Evolutionary conservation across 2,113 vertebrate species (phyloP).

Genomic region (Xiphorhynchus elegans): DNA sequence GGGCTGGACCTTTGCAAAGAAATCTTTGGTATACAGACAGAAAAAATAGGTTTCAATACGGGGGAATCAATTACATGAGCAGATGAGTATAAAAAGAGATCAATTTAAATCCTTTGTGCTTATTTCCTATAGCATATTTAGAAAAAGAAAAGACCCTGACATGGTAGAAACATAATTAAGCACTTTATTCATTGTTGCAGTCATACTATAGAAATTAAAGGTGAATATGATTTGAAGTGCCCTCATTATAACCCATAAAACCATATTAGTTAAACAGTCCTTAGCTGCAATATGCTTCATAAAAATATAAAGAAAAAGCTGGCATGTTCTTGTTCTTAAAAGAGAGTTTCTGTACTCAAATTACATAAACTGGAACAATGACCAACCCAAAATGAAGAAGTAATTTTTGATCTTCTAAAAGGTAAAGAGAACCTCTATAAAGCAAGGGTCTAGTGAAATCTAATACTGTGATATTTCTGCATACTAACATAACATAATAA

Average conservation of each 20-base stretch:
- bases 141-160: slow-evolving; percentile 24
- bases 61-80: slow-evolving; percentile 48
- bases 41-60: slow-evolving; percentile 36
- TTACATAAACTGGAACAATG: not conserved
- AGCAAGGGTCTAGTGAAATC: slow-evolving; percentile 9
- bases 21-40: not conserved
- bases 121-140: slow-evolving; percentile 28
- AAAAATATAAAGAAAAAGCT: slow-evolving; percentile 1
- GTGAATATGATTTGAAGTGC: slow-evolving; percentile 33
- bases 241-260: slow-evolving; percentile 62
- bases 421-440: not conserved
- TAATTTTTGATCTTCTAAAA: not conserved
- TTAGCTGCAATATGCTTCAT: slow-evolving; percentile 6
- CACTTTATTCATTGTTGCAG: slow-evolving; percentile 53
- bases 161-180: slow-evolving; percentile 40
- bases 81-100: slow-evolving; percentile 56
- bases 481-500: slow-evolving; percentile 41
- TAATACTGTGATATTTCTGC: slow-evolving; percentile 43
- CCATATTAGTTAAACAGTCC: slow-evolving; percentile 18
- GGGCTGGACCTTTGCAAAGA: slow-evolving; percentile 60
- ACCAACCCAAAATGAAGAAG: not conserved
- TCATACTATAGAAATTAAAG: slow-evolving; percentile 60
- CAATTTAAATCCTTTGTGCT: slow-evolving; percentile 19
- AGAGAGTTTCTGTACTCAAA: slow-evolving; percentile 7
- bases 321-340: not conserved